phyloP scores from a whole-genome alignment of 2,113 vertebrate species.

The Gasterosteus aculeatus region DNA sequence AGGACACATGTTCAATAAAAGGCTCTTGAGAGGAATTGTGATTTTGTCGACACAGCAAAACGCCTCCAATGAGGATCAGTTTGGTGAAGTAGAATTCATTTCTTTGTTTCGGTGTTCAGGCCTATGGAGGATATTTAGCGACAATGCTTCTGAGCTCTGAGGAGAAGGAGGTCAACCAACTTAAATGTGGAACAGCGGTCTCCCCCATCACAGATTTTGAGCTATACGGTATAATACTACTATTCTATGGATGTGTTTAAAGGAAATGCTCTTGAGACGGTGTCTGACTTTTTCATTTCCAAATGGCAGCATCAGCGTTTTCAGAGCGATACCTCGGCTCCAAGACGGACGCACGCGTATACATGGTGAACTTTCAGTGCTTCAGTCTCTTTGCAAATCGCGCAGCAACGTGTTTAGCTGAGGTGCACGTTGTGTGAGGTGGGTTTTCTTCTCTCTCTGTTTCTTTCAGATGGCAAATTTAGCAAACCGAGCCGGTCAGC shows the following conservation, averaged over 20 bases:
- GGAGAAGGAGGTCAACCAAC: conserved; percentile 81
- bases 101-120: conserved; percentile 75
- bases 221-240: conserved; percentile 85
- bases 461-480: conserved; percentile 87
- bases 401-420: neutral
- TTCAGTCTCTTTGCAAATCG: neutral
- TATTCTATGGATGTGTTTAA: neutral
- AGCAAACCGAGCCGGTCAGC: conserved; percentile 81
- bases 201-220: conserved; percentile 95
- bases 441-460: conserved; percentile 7
- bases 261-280: neutral
- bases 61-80: neutral
- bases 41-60: neutral
- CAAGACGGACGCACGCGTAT: conserved; percentile 87
- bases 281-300: conserved; percentile 1
- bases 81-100: neutral
- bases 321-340: conserved; percentile 94
- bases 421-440: neutral
- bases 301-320: conserved; percentile 90
- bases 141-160: conserved; percentile 87
- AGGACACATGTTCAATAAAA: neutral
- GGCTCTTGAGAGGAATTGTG: neutral
- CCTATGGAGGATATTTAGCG: conserved; percentile 94
- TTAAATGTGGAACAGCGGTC: conserved; percentile 89
- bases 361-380: conserved; percentile 80